phyloP scores from a whole-genome alignment of 1,140 invertebrate genomes.

The Andrena cerasifolii region DNA sequence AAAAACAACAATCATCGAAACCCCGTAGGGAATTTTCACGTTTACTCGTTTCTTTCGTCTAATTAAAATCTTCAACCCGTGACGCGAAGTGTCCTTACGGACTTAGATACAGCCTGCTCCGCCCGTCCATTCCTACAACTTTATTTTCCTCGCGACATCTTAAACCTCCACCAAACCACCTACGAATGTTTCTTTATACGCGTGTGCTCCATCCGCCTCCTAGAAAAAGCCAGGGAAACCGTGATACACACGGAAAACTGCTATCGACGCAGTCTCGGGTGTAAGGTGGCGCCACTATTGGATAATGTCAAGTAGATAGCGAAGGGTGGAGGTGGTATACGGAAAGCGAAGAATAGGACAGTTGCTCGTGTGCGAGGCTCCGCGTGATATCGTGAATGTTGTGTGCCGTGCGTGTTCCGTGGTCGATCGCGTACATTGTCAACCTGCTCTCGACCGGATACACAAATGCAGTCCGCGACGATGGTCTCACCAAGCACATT shows the following conservation, averaged over 20 bases:
- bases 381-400: constrained; percentile 35
- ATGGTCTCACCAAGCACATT: constrained; percentile 25
- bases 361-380: constrained; percentile 50
- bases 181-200: background rate
- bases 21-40: constrained; percentile 32
- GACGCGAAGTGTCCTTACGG: background rate
- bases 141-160: too few relatives aligned
- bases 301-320: constrained; percentile 2
- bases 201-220: too few relatives aligned
- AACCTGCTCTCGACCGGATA: constrained; percentile 3
- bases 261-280: background rate
- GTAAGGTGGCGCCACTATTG: constrained; percentile 22
- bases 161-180: too few relatives aligned
- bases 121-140: too few relatives aligned
- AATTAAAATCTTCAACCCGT: background rate
- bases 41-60: background rate
- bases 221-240: background rate
- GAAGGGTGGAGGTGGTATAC: constrained; percentile 9
- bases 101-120: too few relatives aligned
- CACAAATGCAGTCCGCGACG: constrained; percentile 32
- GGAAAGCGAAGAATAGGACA: constrained; percentile 45
- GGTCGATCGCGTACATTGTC: constrained; percentile 46
- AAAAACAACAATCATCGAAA: background rate
- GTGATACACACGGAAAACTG: background rate
- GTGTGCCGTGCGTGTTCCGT: constrained; percentile 40